phyloP scores from a whole-genome alignment of 2,113 vertebrate genomes.

The Cyanoramphus novaezelandiae region DNA sequence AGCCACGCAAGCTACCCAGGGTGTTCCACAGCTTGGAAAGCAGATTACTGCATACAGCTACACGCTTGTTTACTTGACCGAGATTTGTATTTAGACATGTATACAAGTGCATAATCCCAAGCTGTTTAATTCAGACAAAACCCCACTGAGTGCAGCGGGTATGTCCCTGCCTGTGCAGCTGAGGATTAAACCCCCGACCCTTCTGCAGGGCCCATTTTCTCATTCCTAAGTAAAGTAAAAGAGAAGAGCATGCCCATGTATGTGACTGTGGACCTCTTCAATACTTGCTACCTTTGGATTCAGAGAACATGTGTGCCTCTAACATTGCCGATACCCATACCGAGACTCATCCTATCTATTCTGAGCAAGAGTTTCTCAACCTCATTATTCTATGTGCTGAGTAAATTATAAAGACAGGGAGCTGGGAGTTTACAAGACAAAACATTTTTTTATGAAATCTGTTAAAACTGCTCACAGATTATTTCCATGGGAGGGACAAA shows the following conservation, averaged over 20 bases:
- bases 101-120: not conserved
- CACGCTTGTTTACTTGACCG: not conserved
- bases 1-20: not conserved
- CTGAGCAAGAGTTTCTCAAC: not conserved
- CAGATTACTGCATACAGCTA: not conserved
- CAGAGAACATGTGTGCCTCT: not conserved
- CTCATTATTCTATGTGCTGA: not conserved
- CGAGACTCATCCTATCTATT: not conserved
- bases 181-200: not conserved
- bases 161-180: not conserved
- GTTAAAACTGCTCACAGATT: not conserved
- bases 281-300: not conserved
- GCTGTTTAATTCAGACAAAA: not conserved
- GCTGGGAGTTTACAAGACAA: not conserved
- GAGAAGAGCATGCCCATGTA: not conserved
- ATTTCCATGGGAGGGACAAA: not conserved
- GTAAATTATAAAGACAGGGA: not conserved
- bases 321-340: fast-evolving
- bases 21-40: not conserved
- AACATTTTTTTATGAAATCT: not conserved
- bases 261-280: not conserved
- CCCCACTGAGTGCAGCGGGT: fast-evolving
- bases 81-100: not conserved
- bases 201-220: not conserved
- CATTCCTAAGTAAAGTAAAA: not conserved